Base-by-base conservation (phyloP, 2,113 vertebrate genomes). In the Pelodiscus sinensis region DNA sequence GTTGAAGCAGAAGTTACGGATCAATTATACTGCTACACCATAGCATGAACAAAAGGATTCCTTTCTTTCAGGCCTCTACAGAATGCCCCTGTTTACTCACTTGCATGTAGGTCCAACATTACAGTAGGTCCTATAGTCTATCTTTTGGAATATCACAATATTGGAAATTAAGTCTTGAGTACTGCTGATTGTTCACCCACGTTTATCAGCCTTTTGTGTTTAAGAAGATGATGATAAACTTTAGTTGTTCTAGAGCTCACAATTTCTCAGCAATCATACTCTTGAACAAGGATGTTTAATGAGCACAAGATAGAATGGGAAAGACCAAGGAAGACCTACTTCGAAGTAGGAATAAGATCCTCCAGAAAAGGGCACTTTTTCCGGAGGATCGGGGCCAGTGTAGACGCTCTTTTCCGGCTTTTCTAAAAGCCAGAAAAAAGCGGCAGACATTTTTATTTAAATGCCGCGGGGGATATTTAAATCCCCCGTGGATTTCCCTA, bases 141-240 rank as follows among this genome's bases (percentile, higher is more conserved):
- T 19, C 79, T 87, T n/a, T 29, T 78, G 54, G 58, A 1, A 2
- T 31, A 15, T 2, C 0, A 0, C 2, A 1, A 4, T 86, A 54
- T 12, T 56, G 6, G 77, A 38, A 96, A 81, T 92, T 52, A 88
- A 95, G 84, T 90, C n/a, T 71, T 60, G 79, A 5, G 3, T 58
- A 8, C 60, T 77, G 75, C 71, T 82, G 50, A 81, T 29, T 78
- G 44, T 92, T 81, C 77, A 56, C 24, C 11, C 86, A 25, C 19
- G 9, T 86, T 68, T 77, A 60, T 81, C 71, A 84, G 7, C 2
- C 25, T 58, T 0, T 0, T 0, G 1, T 0, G 15, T 13, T 54
- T 1, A 2, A 38, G 27, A 84, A 68, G 44, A 62, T 2, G 1
- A 52, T 52, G 60, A 44, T 44, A 75, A 75, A 5, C 9, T 44